Percentiles rank a stretch among this genome's conserved stretches.
These are phyloP conservation scores for Acleris cristana DNA, from an alignment of 2,888 invertebrate genomes.

Conservation along the genomic window DNA sequence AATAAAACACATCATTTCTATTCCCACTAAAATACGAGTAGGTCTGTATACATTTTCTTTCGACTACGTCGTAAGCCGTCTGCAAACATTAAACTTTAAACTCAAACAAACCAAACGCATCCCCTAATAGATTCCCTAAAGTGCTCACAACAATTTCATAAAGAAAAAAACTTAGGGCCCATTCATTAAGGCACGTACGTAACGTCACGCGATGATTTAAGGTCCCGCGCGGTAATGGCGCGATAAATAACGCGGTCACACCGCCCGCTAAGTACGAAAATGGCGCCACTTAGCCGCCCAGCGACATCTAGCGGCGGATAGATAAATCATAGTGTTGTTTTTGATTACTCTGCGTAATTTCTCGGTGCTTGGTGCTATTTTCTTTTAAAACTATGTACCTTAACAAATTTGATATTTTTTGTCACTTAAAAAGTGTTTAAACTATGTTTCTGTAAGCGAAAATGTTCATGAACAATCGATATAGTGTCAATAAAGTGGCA, in stretches of 20 bases:
- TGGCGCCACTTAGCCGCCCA: constrained; percentile 71
- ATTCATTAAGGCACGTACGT: constrained; percentile 77
- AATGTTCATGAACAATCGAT: background rate
- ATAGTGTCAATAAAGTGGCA: background rate
- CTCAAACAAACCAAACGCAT: constrained; percentile 49
- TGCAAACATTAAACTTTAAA: constrained; percentile 8
- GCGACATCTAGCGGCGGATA: constrained; percentile 69
- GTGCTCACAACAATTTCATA: constrained; percentile 78
- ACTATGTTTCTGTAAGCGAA: too few relatives aligned
- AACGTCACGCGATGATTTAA: constrained; percentile 83
- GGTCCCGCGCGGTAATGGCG: constrained; percentile 78
- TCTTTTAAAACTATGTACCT: background rate
- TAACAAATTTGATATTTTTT: too few relatives aligned
- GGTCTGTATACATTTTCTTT: too few relatives aligned
- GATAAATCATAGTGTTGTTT: constrained; percentile 57
- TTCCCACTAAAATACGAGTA: too few relatives aligned
- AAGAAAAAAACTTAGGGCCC: constrained; percentile 70
- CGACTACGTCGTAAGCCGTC: background rate
- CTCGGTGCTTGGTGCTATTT: constrained; percentile 39
- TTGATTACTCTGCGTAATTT: constrained; percentile 54
- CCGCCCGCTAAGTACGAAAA: constrained; percentile 70
- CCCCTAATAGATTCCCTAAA: constrained; percentile 77
- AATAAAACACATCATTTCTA: too few relatives aligned
- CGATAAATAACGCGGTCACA: constrained; percentile 82
- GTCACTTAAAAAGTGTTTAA: too few relatives aligned